phyloP scores from a whole-genome alignment of 2,888 invertebrate genomes.

The Ariolimax columbianus region DNA sequence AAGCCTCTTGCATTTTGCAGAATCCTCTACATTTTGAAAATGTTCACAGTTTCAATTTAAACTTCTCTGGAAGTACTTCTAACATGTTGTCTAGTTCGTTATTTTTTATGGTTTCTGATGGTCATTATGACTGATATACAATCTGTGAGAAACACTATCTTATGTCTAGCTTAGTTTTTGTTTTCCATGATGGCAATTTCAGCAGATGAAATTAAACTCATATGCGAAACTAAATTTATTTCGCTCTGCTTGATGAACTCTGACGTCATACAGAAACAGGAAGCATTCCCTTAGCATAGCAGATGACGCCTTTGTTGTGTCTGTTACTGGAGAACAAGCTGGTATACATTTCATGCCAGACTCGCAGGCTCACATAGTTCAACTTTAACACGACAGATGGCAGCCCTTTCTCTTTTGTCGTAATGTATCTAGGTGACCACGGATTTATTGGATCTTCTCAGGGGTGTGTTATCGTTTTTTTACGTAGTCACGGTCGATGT shows the following conservation, averaged over 20 bases:
- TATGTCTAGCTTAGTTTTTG: no score
- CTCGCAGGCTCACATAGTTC: not conserved
- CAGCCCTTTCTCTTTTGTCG: slow-evolving; percentile 10
- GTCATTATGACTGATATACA: no score
- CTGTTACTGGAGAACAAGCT: slow-evolving; percentile 4
- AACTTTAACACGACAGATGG: slow-evolving; percentile 28
- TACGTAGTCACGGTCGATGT: slow-evolving; percentile 10
- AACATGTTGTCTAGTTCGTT: no score
- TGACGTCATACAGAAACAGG: slow-evolving; percentile 62
- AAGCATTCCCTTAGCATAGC: slow-evolving; percentile 53
- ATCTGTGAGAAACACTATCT: no score
- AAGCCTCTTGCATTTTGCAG: no score
- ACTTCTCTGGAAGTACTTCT: no score
- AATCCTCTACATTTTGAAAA: no score
- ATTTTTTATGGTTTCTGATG: no score
- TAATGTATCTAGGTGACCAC: slow-evolving; percentile 35
- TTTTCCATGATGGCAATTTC: no score
- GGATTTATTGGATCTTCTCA: slow-evolving; percentile 24
- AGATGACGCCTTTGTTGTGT: slow-evolving; percentile 56
- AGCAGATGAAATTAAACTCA: no score
- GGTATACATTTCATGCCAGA: not conserved
- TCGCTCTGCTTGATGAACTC: not conserved
- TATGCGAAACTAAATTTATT: not conserved
- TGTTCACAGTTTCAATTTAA: no score
- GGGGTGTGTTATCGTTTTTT: slow-evolving; percentile 36